Percentiles rank a stretch among this genome's conserved stretches.
phyloP scores from a whole-genome alignment of 2,888 invertebrate species.

The Laspeyria flexula region DNA sequence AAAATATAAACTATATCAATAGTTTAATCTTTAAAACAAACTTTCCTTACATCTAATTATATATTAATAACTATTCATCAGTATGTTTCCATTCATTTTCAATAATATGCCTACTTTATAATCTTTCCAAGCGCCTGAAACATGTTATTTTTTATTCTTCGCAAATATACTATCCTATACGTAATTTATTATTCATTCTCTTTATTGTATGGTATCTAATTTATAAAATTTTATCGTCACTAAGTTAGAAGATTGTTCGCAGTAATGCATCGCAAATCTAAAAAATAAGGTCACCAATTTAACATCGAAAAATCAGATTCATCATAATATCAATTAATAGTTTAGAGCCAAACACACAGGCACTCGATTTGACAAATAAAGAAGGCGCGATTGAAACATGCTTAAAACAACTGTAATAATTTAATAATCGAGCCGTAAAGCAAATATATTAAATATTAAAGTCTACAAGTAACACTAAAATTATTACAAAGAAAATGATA shows the following conservation, averaged over 20 bases:
- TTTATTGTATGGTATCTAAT: slow-evolving; percentile 68
- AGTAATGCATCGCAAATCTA: slow-evolving; percentile 51
- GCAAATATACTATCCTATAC: slow-evolving; percentile 77
- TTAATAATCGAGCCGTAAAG: slow-evolving; percentile 77
- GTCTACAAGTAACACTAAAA: slow-evolving; percentile 83
- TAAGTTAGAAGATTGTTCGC: slow-evolving; percentile 64
- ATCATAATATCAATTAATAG: slow-evolving; percentile 59
- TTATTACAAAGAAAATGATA: slow-evolving; percentile 84
- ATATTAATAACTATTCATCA: slow-evolving; percentile 86
- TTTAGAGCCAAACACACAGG: slow-evolving; percentile 67
- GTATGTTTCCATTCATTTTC: slow-evolving; percentile 84
- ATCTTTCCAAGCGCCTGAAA: slow-evolving; percentile 84
- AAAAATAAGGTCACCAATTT: slow-evolving; percentile 68
- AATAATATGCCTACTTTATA: slow-evolving; percentile 85
- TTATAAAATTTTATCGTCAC: slow-evolving; percentile 74
- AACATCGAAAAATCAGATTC: slow-evolving; percentile 63
- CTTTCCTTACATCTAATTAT: slow-evolving; percentile 80
- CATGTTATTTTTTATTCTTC: slow-evolving; percentile 56
- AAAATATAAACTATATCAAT: slow-evolving; percentile 87
- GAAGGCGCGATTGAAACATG: slow-evolving; percentile 73
- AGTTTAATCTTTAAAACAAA: slow-evolving; percentile 87
- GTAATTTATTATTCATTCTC: slow-evolving; percentile 65
- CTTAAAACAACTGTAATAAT: slow-evolving; percentile 79
- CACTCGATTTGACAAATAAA: slow-evolving; percentile 78
- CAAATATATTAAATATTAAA: slow-evolving; percentile 85